Percentiles rank a stretch among this genome's conserved stretches.
Conservation (phyloP, 2,797 vertebrate species). For the Mormyrops boulengeri region DNA sequence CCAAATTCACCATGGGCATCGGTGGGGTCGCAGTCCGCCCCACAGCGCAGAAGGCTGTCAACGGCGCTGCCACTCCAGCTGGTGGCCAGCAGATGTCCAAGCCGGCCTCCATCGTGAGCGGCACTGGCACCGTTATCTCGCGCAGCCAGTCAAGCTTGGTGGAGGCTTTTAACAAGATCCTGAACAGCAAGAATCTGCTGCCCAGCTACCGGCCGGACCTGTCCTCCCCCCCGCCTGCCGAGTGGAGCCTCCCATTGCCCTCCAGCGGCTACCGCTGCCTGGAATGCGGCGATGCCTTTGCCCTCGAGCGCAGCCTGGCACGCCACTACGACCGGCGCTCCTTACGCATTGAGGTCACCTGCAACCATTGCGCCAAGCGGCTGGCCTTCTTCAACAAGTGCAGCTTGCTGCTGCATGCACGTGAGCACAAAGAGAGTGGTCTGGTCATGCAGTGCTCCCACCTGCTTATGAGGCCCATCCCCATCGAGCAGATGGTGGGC, state of each 20-base stretch:
- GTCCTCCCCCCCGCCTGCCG: slow-evolving; percentile 62
- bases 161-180: slow-evolving; percentile 93
- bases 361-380: slow-evolving; percentile 89
- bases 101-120: slow-evolving; percentile 61
- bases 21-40: slow-evolving; percentile 60
- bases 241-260: slow-evolving; percentile 77
- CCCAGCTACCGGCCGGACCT: slow-evolving; percentile 88
- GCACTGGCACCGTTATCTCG: slow-evolving; percentile 77
- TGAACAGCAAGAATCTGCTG: slow-evolving; percentile 90
- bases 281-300: slow-evolving; percentile 89
- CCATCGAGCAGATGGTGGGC: slow-evolving; percentile 89
- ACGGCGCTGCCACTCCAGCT: slow-evolving; percentile 59
- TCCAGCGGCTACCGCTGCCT: slow-evolving; percentile 83
- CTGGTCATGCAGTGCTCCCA: slow-evolving; percentile 98
- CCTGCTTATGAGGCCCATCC: slow-evolving; percentile 86
- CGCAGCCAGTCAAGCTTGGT: slow-evolving; percentile 89
- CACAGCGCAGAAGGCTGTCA: slow-evolving; percentile 68
- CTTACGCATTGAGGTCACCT: slow-evolving; percentile 92
- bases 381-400: slow-evolving; percentile 97
- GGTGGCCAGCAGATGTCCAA: slow-evolving; percentile 62
- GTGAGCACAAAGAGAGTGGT: slow-evolving; percentile 93
- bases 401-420: slow-evolving; percentile 85
- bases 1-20: slow-evolving; percentile 53
- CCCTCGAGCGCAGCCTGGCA: slow-evolving; percentile 82
- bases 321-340: slow-evolving; percentile 91